Evolutionary conservation across 2,797 vertebrate genomes (phyloP).

Genomic region (Phoxinus dragarum): DNA sequence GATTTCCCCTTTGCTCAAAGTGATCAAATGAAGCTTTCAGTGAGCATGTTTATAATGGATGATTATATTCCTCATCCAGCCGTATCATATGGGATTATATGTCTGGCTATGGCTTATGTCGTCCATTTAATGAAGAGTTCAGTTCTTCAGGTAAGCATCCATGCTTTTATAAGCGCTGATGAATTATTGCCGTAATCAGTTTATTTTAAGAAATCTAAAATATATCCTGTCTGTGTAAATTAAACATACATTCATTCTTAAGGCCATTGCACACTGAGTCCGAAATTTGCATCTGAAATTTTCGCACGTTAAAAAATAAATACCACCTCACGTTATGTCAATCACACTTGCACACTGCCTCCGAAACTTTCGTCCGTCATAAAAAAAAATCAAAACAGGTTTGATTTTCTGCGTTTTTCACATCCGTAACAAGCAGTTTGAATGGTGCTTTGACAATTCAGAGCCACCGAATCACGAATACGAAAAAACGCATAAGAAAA

Average conservation of each 20-base stretch:
- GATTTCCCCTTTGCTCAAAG: neutral
- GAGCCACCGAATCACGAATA: too few species aligned
- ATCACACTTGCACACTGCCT: too few species aligned
- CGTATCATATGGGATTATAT: conserved; percentile 84
- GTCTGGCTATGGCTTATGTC: conserved; percentile 87
- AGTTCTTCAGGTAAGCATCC: conserved; percentile 81
- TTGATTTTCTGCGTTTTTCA: too few species aligned
- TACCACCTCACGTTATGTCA: too few species aligned
- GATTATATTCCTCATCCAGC: conserved; percentile 71
- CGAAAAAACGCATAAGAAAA: too few species aligned
- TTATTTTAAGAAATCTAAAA: neutral
- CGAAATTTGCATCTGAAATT: too few species aligned
- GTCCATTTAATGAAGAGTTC: conserved; percentile 86
- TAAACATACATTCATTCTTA: neutral
- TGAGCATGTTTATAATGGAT: conserved; percentile 26
- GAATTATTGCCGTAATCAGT: neutral
- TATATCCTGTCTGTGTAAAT: neutral
- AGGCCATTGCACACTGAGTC: too few species aligned
- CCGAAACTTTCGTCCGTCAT: too few species aligned
- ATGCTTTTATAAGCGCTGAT: neutral
- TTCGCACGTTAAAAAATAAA: too few species aligned
- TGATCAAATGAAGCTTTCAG: neutral
- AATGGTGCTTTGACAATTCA: too few species aligned
- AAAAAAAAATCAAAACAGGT: too few species aligned
- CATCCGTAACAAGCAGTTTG: too few species aligned